Evolutionary conservation across 2,888 invertebrate species (phyloP).

Genomic region (Calameuta pallipes): DNA sequence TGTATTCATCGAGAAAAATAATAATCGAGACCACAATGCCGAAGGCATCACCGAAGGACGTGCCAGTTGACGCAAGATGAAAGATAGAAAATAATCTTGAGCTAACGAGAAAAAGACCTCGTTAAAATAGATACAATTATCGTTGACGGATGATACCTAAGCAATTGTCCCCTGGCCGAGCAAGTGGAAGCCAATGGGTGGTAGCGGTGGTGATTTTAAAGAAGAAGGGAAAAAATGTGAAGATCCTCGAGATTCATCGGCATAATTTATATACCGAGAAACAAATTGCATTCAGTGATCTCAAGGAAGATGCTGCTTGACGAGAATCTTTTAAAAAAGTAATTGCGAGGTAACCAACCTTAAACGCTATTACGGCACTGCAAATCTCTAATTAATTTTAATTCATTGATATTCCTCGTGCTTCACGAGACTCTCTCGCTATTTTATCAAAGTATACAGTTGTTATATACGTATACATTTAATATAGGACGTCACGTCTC

Average conservation of each 20-base stretch:
- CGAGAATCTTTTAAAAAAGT: neutral
- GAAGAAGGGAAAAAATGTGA: neutral
- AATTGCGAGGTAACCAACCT: neutral
- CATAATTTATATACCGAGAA: neutral
- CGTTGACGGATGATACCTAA: constrained; percentile 27
- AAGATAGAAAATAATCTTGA: neutral
- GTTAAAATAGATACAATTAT: constrained; percentile 48
- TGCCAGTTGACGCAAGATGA: neutral
- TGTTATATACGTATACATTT: neutral
- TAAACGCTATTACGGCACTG: neutral
- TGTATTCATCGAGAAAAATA: neutral
- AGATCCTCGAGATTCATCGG: neutral
- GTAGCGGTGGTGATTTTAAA: too few relatives aligned
- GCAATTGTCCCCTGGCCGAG: neutral
- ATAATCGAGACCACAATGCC: neutral
- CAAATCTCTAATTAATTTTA: neutral
- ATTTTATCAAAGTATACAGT: neutral
- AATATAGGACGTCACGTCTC: constrained; percentile 3
- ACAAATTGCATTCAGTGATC: neutral
- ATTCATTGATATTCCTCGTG: neutral
- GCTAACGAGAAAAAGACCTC: constrained; percentile 33
- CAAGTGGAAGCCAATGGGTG: too few relatives aligned
- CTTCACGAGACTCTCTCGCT: neutral
- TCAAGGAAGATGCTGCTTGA: neutral
- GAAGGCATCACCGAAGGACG: neutral